Conservation (phyloP, 2,797 vertebrate genomes). For the Sciaenops ocellatus region DNA sequence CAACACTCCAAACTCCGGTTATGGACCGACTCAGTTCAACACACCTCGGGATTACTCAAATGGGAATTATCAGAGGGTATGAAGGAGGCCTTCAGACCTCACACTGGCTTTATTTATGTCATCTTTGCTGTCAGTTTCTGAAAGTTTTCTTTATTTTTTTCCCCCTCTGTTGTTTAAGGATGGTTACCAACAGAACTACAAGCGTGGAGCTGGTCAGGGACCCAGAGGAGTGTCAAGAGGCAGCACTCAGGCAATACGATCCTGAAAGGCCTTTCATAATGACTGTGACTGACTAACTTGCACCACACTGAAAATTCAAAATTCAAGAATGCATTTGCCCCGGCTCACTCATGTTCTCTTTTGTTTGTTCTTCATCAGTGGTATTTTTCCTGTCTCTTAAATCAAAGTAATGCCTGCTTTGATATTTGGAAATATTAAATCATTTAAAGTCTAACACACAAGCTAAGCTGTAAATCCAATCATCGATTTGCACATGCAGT, state of each 20-base stretch:
- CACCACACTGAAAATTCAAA: slow-evolving; percentile 85
- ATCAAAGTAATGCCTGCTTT: slow-evolving; percentile 78
- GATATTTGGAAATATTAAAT: slow-evolving; percentile 78
- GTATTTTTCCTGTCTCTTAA: slow-evolving; percentile 75
- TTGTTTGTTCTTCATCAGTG: slow-evolving; percentile 75
- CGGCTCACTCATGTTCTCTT: slow-evolving; percentile 71
- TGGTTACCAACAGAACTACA: slow-evolving; percentile 98
- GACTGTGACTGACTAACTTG: slow-evolving; percentile 84
- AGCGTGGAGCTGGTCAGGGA: slow-evolving; percentile 95
- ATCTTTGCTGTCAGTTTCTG: slow-evolving; percentile 31
- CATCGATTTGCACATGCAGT: slow-evolving; percentile 73
- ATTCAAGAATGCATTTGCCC: slow-evolving; percentile 80
- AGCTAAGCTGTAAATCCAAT: slow-evolving; percentile 78
- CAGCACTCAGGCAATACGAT: slow-evolving; percentile 87
- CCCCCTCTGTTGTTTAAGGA: slow-evolving; percentile 84
- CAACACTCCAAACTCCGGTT: slow-evolving; percentile 95
- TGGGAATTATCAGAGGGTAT: slow-evolving; percentile 94
- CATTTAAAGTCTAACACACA: slow-evolving; percentile 77
- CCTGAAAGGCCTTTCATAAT: slow-evolving; percentile 82
- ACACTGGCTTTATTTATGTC: background rate
- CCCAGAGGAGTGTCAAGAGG: slow-evolving; percentile 95
- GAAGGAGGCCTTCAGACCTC: slow-evolving; percentile 25
- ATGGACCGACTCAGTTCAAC: slow-evolving; percentile 94
- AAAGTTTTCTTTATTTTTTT: background rate
- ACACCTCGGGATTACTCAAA: slow-evolving; percentile 96